Percentiles rank a stretch among this genome's conserved stretches.
These are phyloP conservation scores for Zelleria hepariella DNA, from an alignment of 2,888 invertebrate genomes.

Conservation along the genomic window DNA sequence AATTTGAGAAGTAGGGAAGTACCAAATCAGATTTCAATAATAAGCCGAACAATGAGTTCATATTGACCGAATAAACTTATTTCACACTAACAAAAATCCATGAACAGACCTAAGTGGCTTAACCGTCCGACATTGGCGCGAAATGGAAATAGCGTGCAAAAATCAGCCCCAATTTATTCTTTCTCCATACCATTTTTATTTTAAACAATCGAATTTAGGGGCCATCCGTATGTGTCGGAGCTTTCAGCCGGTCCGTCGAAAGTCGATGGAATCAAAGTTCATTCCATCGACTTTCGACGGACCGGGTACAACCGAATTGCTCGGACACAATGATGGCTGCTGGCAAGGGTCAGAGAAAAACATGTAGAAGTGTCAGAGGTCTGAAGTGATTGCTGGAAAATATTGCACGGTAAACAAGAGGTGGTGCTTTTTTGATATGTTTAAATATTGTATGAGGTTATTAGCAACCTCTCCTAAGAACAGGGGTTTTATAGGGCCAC, in stretches of 20 bases:
- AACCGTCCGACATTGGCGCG: not conserved
- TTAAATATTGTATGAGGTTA: no score
- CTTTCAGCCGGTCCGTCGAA: not conserved
- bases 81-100: not conserved
- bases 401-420: no score
- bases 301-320: not conserved
- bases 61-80: not conserved
- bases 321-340: not conserved
- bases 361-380: not conserved
- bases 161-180: not conserved
- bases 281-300: no score
- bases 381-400: no score
- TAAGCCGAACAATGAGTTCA: not conserved
- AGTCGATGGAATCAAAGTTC: not conserved
- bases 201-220: not conserved
- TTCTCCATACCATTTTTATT: not conserved
- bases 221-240: not conserved
- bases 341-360: not conserved
- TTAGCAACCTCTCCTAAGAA: no score
- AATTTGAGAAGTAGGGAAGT: no score
- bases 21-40: no score
- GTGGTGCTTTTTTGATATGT: no score
- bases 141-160: not conserved
- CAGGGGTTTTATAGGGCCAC: no score
- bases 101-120: not conserved